Evolutionary conservation across 2,888 invertebrate species (phyloP).

Genomic region (Thyatira batis): DNA sequence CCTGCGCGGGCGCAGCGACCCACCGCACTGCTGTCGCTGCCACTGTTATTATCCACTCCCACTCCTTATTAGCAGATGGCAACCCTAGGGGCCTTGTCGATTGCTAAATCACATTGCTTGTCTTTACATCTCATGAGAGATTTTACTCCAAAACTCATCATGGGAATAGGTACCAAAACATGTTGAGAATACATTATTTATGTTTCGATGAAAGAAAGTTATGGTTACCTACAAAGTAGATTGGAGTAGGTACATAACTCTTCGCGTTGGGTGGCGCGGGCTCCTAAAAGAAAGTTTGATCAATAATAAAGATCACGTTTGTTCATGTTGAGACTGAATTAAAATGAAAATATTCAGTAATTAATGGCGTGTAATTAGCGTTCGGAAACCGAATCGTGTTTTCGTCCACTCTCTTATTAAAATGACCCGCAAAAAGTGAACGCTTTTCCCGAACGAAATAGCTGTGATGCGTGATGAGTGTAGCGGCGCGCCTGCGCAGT

Average conservation of each 20-base stretch:
- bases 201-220: not conserved
- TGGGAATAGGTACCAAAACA: too few species aligned
- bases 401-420: constrained; percentile 55
- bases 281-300: constrained; percentile 51
- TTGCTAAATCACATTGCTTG: constrained; percentile 5
- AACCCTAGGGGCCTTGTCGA: constrained; percentile 14
- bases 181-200: not conserved
- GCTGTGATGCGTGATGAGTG: constrained; percentile 59
- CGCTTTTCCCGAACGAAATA: constrained; percentile 57
- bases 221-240: not conserved
- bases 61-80: constrained; percentile 49
- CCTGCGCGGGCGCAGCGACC: constrained; percentile 27
- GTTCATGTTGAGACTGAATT: constrained; percentile 44
- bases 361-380: constrained; percentile 68
- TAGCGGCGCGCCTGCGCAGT: constrained; percentile 58
- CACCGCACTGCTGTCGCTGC: constrained; percentile 26
- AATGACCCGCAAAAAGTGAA: constrained; percentile 52
- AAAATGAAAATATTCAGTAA: constrained; percentile 60
- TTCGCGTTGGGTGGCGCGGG: constrained; percentile 25
- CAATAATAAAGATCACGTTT: constrained; percentile 57
- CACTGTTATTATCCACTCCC: constrained; percentile 45
- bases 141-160: not conserved
- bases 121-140: not conserved
- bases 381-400: constrained; percentile 48
- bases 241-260: constrained; percentile 11